Base-by-base conservation (phyloP, 2,797 vertebrate species). In the Urophycis tenuis region DNA sequence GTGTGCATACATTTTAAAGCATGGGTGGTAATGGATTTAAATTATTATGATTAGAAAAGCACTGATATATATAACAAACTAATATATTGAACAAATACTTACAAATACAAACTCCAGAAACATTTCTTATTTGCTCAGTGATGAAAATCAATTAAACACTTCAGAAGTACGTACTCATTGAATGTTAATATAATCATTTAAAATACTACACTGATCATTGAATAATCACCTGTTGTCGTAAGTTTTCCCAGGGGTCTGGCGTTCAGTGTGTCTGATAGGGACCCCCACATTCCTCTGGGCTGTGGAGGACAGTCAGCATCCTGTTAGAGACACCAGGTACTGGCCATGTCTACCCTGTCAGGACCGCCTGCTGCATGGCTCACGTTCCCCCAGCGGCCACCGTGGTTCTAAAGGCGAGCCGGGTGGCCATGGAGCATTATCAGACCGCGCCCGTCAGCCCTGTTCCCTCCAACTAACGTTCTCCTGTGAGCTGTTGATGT, bases 221-320 rank as follows among this genome's bases (percentile, higher is more conserved):
- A 2, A 49, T 14, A 79, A 75, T 79, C 78, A 94, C 94, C 91
- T 92, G 90, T 95, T 95, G 84, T 94, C 94, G 19, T 94, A 93
- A 0, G 91, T 93, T 17, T 84, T 88, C 78, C 91, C 90, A 74
- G 88, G 84, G 25, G 87, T 81, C 45, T 87, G 87, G 3, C 78
- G 81, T 73, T 92, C 92, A 29, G 86, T 79, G 0, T 90, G 88
- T 79, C 91, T 86, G 39, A 82, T 45, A 1, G 91, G 91, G 29
- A 90, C 82, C 1, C 91, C 88, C 1, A 92, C 36, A 72, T 89
- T 91, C 82, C 92, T 92, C 80, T 91, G 89, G 84, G 90, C 94
- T 95, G 88, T 85, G 22, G 79, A 73, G 8, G 64, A 86, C 9
- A 81, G 60, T 33, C 60, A 5, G 30, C 25, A 74, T 75, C 32